A percentile compares a stretch with the other conserved stretches of the same genome.
Evolutionary conservation across 2,113 vertebrate genomes (phyloP).

Genomic region (Malurus melanocephalus): DNA sequence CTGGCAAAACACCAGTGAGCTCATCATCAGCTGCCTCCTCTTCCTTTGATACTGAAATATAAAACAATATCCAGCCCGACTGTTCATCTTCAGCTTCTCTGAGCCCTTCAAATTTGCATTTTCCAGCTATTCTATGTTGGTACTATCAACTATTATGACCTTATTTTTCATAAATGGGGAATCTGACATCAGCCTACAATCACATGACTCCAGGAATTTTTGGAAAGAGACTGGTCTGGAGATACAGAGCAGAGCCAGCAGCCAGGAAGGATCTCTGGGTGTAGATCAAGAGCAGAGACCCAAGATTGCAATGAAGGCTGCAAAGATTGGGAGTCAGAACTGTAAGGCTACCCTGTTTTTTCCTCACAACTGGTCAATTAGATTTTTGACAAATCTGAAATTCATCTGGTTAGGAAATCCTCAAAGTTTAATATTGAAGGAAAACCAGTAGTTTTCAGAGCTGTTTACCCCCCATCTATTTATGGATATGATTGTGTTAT

Average conservation of each 20-base stretch:
- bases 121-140: not conserved
- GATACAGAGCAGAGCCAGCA: not conserved
- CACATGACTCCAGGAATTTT: fast-evolving
- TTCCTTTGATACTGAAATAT: not conserved
- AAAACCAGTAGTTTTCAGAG: not conserved
- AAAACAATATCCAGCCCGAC: not conserved
- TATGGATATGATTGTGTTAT: not conserved
- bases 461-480: not conserved
- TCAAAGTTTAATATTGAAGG: not conserved
- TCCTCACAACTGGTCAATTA: not conserved
- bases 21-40: not conserved
- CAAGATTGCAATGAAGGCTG: fast-evolving
- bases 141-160: not conserved
- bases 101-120: not conserved
- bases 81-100: not conserved
- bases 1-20: not conserved
- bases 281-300: not conserved
- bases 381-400: not conserved
- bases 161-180: not conserved
- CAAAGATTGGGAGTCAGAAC: not conserved
- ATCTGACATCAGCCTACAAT: not conserved
- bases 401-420: not conserved
- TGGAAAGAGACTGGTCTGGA: not conserved
- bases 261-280: not conserved
- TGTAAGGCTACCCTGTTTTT: fast-evolving